phyloP scores from a whole-genome alignment of 2,888 invertebrate genomes.

The Chloroclysta siterata region DNA sequence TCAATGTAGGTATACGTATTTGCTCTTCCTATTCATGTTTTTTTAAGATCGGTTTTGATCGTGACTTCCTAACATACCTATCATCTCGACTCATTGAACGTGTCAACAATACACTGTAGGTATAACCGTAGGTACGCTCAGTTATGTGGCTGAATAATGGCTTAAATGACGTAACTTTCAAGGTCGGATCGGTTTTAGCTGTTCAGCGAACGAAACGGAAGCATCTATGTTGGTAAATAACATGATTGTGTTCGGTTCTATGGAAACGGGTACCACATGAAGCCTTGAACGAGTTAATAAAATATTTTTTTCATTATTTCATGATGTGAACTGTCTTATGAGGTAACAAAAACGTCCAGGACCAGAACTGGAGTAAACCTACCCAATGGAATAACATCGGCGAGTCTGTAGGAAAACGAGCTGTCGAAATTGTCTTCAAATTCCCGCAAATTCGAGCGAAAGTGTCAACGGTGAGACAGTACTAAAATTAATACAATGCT shows the following conservation, averaged over 20 bases:
- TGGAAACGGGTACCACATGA: not conserved
- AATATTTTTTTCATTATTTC: too few relatives aligned
- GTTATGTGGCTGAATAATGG: slow-evolving; percentile 20
- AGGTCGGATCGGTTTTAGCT: slow-evolving; percentile 23
- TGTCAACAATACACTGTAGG: slow-evolving; percentile 6
- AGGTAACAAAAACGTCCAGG: too few relatives aligned
- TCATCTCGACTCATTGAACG: slow-evolving; percentile 9
- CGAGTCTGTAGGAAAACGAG: too few relatives aligned
- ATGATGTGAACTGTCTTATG: too few relatives aligned
- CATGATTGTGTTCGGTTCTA: not conserved
- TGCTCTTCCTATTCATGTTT: slow-evolving; percentile 12
- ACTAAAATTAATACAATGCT: too few relatives aligned
- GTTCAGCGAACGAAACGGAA: slow-evolving; percentile 26
- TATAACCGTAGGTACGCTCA: slow-evolving; percentile 9
- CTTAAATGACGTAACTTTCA: slow-evolving; percentile 22
- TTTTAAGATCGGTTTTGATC: slow-evolving; percentile 12
- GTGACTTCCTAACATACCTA: slow-evolving; percentile 5
- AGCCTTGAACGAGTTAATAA: too few relatives aligned
- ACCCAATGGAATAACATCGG: too few relatives aligned
- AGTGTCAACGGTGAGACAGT: too few relatives aligned
- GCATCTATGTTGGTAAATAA: slow-evolving; percentile 17
- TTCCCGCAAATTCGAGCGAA: too few relatives aligned
- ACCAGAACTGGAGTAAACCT: too few relatives aligned
- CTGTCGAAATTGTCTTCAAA: too few relatives aligned
- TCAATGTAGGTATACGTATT: slow-evolving; percentile 1